Evolutionary conservation across 2,113 vertebrate genomes (phyloP).

Genomic region (Pao palembangensis): DNA sequence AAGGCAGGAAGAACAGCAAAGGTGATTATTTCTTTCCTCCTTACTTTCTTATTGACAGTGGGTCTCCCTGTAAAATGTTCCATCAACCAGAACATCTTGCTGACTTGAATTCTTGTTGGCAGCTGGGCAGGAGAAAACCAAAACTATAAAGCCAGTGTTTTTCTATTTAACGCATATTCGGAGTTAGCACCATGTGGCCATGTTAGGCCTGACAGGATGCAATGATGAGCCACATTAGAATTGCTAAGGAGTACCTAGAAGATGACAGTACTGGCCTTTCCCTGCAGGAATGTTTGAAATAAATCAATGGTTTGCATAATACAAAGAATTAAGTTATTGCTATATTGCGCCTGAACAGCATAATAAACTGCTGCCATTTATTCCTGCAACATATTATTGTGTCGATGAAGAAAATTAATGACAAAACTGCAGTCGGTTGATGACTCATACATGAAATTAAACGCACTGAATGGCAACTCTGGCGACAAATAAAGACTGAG

Average conservation of each 20-base stretch:
- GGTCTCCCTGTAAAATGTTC: conserved; percentile 30
- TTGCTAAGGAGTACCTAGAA: conserved; percentile 29
- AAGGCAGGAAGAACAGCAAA: conserved; percentile 22
- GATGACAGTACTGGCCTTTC: conserved; percentile 18
- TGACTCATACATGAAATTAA: conserved; percentile 48
- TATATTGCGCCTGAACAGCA: background rate
- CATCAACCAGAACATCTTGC: conserved; percentile 22
- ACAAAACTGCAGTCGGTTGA: conserved; percentile 13
- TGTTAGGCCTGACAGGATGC: conserved; percentile 61
- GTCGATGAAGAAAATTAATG: background rate
- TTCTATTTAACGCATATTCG: conserved; percentile 49
- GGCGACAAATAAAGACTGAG: conserved; percentile 33
- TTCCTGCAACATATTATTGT: background rate
- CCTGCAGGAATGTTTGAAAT: conserved; percentile 2
- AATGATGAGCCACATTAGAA: conserved; percentile 47
- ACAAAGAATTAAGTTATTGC: background rate
- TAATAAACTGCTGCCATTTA: background rate
- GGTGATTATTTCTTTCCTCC: conserved; percentile 3
- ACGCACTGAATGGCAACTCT: conserved; percentile 8
- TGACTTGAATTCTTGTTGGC: conserved; percentile 49
- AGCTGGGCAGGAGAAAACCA: conserved; percentile 29
- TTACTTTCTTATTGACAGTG: conserved; percentile 28
- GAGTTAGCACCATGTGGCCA: conserved; percentile 34
- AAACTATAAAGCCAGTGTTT: conserved; percentile 23
- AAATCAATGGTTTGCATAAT: conserved; percentile 3